Evolutionary conservation across 2,113 vertebrate genomes (phyloP), one percentile per base, ranked within the genome.

Genomic region (Potamarius usumacintae): DNA sequence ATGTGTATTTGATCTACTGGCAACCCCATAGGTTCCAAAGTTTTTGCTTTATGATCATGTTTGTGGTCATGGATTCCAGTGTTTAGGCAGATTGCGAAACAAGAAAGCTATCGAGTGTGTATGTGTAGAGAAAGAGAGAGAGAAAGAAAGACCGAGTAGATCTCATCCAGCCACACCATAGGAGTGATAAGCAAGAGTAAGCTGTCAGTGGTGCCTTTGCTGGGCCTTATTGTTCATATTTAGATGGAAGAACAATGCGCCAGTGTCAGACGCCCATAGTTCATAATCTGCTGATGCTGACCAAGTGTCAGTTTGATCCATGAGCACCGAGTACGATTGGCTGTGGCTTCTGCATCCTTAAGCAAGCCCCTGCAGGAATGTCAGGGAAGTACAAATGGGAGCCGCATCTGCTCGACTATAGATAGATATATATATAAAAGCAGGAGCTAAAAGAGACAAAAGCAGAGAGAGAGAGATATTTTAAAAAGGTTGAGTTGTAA

Each of bases 251-350:
- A 95, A 95, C 95, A 95, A 96, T 95, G 94, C 93, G 91, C 92
- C 92, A 62, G 93, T 95, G 96, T 95, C 94, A 95, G 95, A 93
- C 93, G 94, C 93, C 95, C 94, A 95, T 95, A 95, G 95, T 95
- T 96, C 94, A 96, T 96, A 96, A 95, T 95, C 95, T 96, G 95
- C 96, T 96, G 95, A 96, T 96, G 94, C 95, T 95, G 95, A 96
- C 95, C 95, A 94, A 95, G 94, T 95, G 94, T 95, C 94, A 95
- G 91, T 94, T 95, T 93, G 94, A 94, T 93, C 95, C 93, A 92
- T 93, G 93, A 93, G 92, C 84, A 86, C 91, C 91, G 93, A 90
- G 91, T 91, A 86, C 91, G 92, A 90, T 69, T 91, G 93, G 91
- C 94, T 92, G 92, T 91, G 88, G 91, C 94, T 94, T 93, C 93